Percentiles rank a stretch among this genome's conserved stretches.
Conservation (phyloP, 2,888 invertebrate genomes). For the Callinectes sapidus region DNA sequence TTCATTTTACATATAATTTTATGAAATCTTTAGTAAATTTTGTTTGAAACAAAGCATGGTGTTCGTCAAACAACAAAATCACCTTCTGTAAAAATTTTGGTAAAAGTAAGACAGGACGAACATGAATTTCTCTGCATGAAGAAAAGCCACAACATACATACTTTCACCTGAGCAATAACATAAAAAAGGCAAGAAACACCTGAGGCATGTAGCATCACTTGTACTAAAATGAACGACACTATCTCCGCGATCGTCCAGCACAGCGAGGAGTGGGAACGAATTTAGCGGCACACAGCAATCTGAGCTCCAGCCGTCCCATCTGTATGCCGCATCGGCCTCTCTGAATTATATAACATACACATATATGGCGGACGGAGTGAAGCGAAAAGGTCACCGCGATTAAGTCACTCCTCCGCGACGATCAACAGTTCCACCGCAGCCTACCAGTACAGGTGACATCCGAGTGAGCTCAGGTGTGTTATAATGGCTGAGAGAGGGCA, state of each 20-base stretch:
- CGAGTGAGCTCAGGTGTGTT: not conserved
- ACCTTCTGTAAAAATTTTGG: not conserved
- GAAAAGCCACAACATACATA: not conserved
- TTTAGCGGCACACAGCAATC: not conserved
- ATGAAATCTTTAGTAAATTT: not conserved
- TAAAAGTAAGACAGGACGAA: not conserved
- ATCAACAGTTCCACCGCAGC: not conserved
- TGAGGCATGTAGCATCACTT: not conserved
- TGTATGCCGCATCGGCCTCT: constrained; percentile 42
- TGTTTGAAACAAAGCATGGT: not conserved
- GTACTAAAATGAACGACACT: not conserved
- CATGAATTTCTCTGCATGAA: not conserved
- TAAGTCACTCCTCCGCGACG: not conserved
- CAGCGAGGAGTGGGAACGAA: constrained; percentile 40
- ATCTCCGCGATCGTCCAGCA: not conserved
- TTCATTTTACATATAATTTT: not conserved
- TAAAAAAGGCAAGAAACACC: not conserved
- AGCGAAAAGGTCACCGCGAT: not conserved
- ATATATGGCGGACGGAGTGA: constrained; percentile 40
- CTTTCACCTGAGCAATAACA: not conserved
- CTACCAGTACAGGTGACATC: not conserved
- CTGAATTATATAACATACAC: constrained; percentile 55
- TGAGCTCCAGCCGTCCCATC: not conserved
- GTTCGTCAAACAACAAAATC: not conserved
- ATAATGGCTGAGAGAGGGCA: not conserved